Base-by-base conservation (phyloP, 2,113 vertebrate genomes). In the Rhadina sibilatrix region DNA sequence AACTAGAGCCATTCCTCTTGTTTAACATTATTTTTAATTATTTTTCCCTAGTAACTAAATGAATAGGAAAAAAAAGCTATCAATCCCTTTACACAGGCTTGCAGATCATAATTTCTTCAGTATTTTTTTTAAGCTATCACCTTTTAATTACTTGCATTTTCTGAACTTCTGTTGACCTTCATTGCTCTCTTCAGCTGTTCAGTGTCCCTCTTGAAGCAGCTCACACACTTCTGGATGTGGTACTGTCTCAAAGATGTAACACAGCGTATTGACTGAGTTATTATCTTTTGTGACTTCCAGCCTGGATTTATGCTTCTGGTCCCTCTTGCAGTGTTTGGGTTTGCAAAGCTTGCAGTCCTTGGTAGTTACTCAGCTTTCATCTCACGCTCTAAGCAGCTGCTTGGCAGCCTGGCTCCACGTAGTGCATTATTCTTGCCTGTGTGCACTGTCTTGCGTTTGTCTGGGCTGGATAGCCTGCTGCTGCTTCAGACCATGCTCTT, bases 21-120 rank as follows among this genome's bases (percentile, higher is more conserved):
- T 35, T 27, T 0, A 0, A 11, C 42, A 25, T 11, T 18, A 23
- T 42, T 79, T 9, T 6, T 0, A 11, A 37, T 37, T 25, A 20
- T 22, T 64, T 66, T 60, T 2, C 5, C 10, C 11, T 12, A 12
- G 30, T 83, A 61, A 65, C 7, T 59, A 68, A 86, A 31, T 53
- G 56, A 65, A 44, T 25, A 61, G 9, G 2, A n/a, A 69, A 68
- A 47, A 47, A 50, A 8, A 0, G 0, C 2, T 21, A 6, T 33
- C 3, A 50, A n/a, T 47, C 83, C 6, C 3, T 57, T 74, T 53
- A 25, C 18, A 38, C 1, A 12, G 9, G 11, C 60, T 81, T 61
- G n/a, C 11, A 56, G 63, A 47, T 44, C 16, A 9, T 24, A 35
- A 19, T 60, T 40, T 47, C 49, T 69, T 49, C 22, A 42, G 22